phyloP scores from a whole-genome alignment of 2,888 invertebrate species.

The Daptonema setosum region DNA sequence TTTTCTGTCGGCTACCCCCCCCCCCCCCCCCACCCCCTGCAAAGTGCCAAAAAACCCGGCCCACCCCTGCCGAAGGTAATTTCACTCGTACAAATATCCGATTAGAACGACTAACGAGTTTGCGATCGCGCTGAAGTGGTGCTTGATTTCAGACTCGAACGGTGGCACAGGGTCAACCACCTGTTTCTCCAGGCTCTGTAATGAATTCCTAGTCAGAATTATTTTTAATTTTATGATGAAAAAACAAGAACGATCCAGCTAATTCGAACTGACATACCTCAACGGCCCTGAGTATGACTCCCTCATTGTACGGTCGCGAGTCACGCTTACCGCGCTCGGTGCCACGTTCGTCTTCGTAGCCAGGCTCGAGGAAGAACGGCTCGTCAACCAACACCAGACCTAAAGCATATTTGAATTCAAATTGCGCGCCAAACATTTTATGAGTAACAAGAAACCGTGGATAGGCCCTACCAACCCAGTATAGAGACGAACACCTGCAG shows the following conservation, averaged over 20 bases:
- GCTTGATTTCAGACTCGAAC: neutral
- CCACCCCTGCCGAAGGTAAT: no score
- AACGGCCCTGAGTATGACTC: constrained; percentile 39
- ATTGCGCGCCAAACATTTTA: neutral
- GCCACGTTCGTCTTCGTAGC: constrained; percentile 76
- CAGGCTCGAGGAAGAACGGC: constrained; percentile 90
- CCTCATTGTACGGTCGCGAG: constrained; percentile 88
- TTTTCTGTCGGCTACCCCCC: no score
- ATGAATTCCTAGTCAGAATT: no score
- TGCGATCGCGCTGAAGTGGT: neutral
- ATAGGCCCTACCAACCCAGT: constrained; percentile 37
- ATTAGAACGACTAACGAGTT: neutral
- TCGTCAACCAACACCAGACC: constrained; percentile 77
- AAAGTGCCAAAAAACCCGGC: no score
- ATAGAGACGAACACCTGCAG: constrained; percentile 82
- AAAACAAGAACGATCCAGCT: no score
- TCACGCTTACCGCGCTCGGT: constrained; percentile 76
- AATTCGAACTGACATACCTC: no score
- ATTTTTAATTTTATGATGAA: no score
- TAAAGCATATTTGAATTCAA: no score
- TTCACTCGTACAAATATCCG: neutral
- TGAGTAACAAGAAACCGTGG: neutral
- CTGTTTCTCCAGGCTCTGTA: neutral
- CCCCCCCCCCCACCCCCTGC: no score
- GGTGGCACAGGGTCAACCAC: neutral